Evolutionary conservation across 2,113 vertebrate genomes (phyloP).

Genomic region (Progne subis): DNA sequence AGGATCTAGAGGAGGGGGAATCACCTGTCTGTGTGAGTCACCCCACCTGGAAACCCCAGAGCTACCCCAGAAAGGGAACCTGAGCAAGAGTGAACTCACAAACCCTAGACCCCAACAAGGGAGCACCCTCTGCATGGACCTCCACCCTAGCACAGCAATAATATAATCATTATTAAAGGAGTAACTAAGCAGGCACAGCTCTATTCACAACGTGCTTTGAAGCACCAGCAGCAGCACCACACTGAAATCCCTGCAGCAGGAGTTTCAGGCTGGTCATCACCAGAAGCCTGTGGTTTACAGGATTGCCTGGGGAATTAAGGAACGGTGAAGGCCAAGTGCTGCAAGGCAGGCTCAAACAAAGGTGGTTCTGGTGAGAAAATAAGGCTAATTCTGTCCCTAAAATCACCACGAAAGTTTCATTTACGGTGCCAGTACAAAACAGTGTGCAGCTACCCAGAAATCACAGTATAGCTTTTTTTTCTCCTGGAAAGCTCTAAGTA

Average conservation of each 20-base stretch:
- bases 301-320: rapidly evolving
- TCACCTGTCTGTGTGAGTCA: neutral
- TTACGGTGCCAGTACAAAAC: rapidly evolving
- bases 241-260: rapidly evolving
- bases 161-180: rapidly evolving
- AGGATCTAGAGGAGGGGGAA: rapidly evolving
- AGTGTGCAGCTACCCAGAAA: rapidly evolving
- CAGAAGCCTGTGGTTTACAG: rapidly evolving
- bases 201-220: rapidly evolving
- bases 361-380: rapidly evolving
- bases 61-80: neutral
- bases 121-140: rapidly evolving
- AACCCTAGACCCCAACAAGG: rapidly evolving
- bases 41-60: neutral
- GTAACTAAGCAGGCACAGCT: neutral
- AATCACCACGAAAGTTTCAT: rapidly evolving
- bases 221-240: neutral
- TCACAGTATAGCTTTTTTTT: neutral
- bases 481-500: neutral
- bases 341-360: neutral
- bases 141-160: neutral
- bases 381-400: rapidly evolving
- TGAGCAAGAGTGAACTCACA: neutral
- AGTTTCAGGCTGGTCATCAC: rapidly evolving
- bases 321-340: rapidly evolving